A percentile compares a stretch with the other conserved stretches of the same genome.
Conservation (phyloP, 2,888 invertebrate genomes). For the Eulithis prunata region DNA sequence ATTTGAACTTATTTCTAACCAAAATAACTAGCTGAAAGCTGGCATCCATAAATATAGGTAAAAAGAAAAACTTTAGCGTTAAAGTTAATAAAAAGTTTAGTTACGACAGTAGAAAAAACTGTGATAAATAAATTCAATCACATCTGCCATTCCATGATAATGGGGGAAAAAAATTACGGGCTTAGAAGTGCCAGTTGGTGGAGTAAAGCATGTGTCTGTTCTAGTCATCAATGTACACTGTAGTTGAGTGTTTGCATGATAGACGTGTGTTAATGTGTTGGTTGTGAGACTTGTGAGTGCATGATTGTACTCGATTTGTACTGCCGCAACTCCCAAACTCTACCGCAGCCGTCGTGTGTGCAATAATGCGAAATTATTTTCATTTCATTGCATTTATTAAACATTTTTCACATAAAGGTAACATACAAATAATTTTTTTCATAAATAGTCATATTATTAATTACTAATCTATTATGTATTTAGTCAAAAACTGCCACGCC, state of each 20-base stretch:
- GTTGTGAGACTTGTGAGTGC: conserved; percentile 22
- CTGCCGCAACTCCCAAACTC: conserved; percentile 23
- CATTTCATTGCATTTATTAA: conserved; percentile 81
- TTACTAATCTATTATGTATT: conserved; percentile 72
- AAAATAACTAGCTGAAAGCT: conserved; percentile 16
- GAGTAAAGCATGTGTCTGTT: conserved; percentile 55
- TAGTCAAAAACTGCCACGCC: conserved; percentile 78
- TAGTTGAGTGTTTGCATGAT: background rate
- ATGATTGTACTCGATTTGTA: conserved; percentile 6
- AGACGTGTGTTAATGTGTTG: conserved; percentile 21
- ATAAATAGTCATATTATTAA: conserved; percentile 73
- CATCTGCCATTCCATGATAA: conserved; percentile 64
- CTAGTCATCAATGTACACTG: conserved; percentile 17
- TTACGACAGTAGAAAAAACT: conserved; percentile 75
- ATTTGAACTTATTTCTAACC: background rate
- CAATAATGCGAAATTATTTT: conserved; percentile 80
- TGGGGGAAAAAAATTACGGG: conserved; percentile 63
- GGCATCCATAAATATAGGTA: conserved; percentile 24
- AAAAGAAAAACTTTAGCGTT: conserved; percentile 59
- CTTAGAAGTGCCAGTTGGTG: conserved; percentile 72
- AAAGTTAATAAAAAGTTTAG: conserved; percentile 79
- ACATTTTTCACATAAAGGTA: conserved; percentile 81
- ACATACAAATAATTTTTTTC: conserved; percentile 76
- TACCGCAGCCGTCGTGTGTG: conserved; percentile 54
- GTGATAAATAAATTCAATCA: conserved; percentile 65